A percentile compares a stretch with the other conserved stretches of the same genome.
Conservation (phyloP, 2,888 invertebrate genomes). For the Caenorhabditis sp. region DNA sequence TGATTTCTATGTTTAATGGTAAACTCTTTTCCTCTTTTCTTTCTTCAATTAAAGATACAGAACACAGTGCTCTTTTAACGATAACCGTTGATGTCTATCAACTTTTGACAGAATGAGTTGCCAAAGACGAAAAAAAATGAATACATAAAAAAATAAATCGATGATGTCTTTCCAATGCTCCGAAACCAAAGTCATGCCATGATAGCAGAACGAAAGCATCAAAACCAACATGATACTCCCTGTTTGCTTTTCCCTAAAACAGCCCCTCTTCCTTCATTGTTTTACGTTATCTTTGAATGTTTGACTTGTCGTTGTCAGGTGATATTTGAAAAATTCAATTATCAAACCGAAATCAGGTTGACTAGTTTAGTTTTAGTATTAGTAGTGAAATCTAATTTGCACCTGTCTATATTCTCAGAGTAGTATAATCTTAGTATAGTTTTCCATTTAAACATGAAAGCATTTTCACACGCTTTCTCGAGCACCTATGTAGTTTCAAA, state of each 20-base stretch:
- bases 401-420: no score
- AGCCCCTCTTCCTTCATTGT: conserved; percentile 2
- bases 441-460: no score
- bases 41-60: neutral
- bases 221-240: conserved; percentile 13
- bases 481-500: no score
- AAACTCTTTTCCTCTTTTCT: neutral
- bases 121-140: no score
- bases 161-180: neutral
- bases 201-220: conserved; percentile 14
- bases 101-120: conserved; percentile 7
- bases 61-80: neutral
- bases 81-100: conserved; percentile 34
- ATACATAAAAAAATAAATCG: no score
- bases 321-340: neutral
- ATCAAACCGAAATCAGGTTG: neutral
- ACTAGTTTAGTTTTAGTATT: neutral
- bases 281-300: neutral
- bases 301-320: neutral
- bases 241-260: conserved; percentile 10
- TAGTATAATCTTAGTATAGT: no score
- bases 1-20: neutral
- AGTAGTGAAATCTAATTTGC: no score
- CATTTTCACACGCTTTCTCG: no score
- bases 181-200: conserved; percentile 19